A percentile compares a stretch with the other conserved stretches of the same genome.
These are phyloP conservation scores for Cylindroiulus punctatus DNA, from an alignment of 2,888 invertebrate genomes.

Conservation along the genomic window DNA sequence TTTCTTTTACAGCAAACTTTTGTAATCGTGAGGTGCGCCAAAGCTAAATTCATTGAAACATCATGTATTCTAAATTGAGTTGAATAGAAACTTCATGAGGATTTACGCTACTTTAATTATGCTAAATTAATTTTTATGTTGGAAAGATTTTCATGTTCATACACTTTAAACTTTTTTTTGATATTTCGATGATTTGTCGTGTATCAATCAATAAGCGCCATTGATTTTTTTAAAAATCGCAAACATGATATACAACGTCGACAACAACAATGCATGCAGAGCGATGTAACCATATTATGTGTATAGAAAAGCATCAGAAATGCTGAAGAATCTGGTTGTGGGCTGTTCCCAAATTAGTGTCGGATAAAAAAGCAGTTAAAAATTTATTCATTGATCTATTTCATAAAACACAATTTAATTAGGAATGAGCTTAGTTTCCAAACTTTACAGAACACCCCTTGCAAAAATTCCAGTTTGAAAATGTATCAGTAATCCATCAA, in stretches of 20 bases:
- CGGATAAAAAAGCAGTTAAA: neutral
- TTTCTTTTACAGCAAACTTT: too few species aligned
- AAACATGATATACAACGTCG: neutral
- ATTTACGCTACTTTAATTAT: too few species aligned
- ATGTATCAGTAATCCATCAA: neutral
- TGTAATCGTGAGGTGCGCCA: too few species aligned
- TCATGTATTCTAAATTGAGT: too few species aligned
- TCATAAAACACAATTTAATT: neutral
- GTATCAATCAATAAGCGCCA: neutral
- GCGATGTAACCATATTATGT: neutral
- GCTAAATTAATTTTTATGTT: neutral
- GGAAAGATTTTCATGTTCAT: neutral
- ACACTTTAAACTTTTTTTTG: neutral
- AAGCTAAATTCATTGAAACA: too few species aligned
- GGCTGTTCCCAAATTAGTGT: too few species aligned
- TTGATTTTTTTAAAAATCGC: neutral
- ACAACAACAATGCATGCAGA: conserved; percentile 6
- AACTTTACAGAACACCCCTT: too few species aligned
- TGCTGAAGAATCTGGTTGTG: neutral
- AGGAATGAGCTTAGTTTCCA: neutral
- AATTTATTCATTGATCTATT: neutral
- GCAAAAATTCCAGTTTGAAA: neutral
- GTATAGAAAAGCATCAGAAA: neutral
- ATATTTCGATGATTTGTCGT: neutral
- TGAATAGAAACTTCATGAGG: too few species aligned